Base-by-base conservation (phyloP, 2,113 vertebrate species). In the Labrus mixtus region DNA sequence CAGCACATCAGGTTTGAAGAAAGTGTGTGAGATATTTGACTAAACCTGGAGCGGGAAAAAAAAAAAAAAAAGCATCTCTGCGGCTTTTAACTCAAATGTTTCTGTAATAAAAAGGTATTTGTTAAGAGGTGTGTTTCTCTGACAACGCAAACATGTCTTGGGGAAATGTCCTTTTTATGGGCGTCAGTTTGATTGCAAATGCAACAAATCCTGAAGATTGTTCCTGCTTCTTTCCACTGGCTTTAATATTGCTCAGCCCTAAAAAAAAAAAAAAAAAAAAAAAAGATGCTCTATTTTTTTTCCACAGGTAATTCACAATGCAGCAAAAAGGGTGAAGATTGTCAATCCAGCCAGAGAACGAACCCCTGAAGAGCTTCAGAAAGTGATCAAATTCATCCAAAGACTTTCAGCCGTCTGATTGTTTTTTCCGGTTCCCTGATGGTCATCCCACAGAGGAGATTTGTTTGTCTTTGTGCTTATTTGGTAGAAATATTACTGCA, bases 401-500 rank as follows among this genome's bases (percentile, higher is more conserved):
- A 84, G 85, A 33, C 66, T 77, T 22, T 88, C 46, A 64, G 76
- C 41, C 45, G 62, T 83, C 65, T 87, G 89, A 89, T 91, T 89
- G 88, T 92, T 89, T 68, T 68, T 80, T 33, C 65, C 67, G 57
- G 76, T 89, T 91, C 87, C 91, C 87, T 91, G 88, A 90, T 90
- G 12, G 36, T 58, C 58, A 86, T 72, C 82, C 66, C 90, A 76
- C 67, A 8, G 10, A 70, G 71, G 81, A 85, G 82, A 89, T 63
- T 69, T 33, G 33, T 66, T 73, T 16, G 58, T 77, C 65, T 87
- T 83, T 92, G 88, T 92, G 90, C 90, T 90, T 68, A 78, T 89
- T 91, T 90, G 89, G 78, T 77, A 79, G 88, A 58, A 60, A 56
- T 77, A 82, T 46, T 39, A 82, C 79, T 80, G 62, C 76, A 71